Conservation (phyloP, 2,888 invertebrate species). For the Eupeodes luniger region DNA sequence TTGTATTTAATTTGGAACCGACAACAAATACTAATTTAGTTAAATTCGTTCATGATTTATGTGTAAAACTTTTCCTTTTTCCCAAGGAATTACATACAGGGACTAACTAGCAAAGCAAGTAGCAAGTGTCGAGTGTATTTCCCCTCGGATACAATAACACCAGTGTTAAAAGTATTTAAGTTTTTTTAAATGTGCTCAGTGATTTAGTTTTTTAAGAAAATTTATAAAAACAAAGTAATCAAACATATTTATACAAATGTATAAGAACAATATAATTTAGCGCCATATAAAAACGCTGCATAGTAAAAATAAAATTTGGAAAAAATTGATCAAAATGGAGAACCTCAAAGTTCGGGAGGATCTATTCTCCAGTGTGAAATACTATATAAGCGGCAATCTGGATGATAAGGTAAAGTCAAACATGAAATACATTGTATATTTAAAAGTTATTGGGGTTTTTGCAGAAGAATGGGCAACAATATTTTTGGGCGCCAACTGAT, state of each 20-base stretch:
- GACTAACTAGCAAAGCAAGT: slow-evolving; percentile 19
- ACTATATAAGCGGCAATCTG: slow-evolving; percentile 92
- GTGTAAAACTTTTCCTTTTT: slow-evolving; percentile 59
- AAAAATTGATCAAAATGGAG: slow-evolving; percentile 79
- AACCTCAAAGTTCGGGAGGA: slow-evolving; percentile 82
- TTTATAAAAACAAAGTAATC: slow-evolving; percentile 13
- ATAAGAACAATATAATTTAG: slow-evolving; percentile 23
- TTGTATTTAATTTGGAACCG: slow-evolving; percentile 59
- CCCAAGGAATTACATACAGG: slow-evolving; percentile 3
- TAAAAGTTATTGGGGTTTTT: not conserved
- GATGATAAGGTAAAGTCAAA: slow-evolving; percentile 87
- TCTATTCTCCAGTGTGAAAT: slow-evolving; percentile 93
- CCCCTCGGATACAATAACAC: slow-evolving; percentile 39
- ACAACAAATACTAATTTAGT: slow-evolving; percentile 49
- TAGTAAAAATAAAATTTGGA: not conserved
- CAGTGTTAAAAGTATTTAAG: slow-evolving; percentile 27
- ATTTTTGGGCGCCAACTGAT: not conserved
- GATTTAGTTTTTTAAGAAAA: slow-evolving; percentile 10
- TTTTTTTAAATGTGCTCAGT: slow-evolving; percentile 41
- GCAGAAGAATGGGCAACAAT: not conserved
- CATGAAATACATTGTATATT: not conserved
- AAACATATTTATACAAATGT: slow-evolving; percentile 45
- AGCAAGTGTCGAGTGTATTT: not conserved
- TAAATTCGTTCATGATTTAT: slow-evolving; percentile 55
- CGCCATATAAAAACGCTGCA: slow-evolving; percentile 20